Evolutionary conservation across 2,797 vertebrate species (phyloP), one percentile per base, ranked within the genome.

Genomic region (Discoglossus pictus): DNA sequence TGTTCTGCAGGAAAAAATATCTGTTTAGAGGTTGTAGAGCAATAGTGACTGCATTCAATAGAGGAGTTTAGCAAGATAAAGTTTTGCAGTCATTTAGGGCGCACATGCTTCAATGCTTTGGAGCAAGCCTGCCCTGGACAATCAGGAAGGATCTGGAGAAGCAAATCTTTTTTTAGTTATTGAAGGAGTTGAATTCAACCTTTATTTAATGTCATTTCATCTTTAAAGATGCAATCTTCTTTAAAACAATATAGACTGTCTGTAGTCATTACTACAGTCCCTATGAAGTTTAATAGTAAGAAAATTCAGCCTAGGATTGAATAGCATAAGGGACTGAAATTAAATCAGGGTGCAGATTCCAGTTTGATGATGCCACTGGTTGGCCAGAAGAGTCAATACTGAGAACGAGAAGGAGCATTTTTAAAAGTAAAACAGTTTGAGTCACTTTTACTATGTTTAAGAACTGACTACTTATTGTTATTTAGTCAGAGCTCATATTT

Each of bases 1-100:
- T 46, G 46, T 48, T 64, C 35, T 64, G 25, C 48, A 15, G 51
- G 36, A 58, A 7, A 31, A 31, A 31, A 36, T 18, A 58, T 18
- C 73, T 78, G 71, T 86, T 84, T 78, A 81, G 79, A 83, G 82
- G 86, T 81, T 54, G 82, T 81, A 88, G 83, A 91, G 88, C 89
- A 90, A 90, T 89, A 89, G 84, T 83, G 68, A 77, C 81, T 76
- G 74, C 79, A 83, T 76, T 52, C 82, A 84, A 85, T 81, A 79
- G 83, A 88, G 80, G 78, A 78, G 79, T 43, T 74, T 68, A 78
- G 80, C 58, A 78, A 82, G 79, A 73, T 72, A 54, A 76, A 76
- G 73, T 82, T 76, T 82, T 80, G 78, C 17, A 36, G 16, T 20
- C 17, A 20, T 44, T 2, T 23, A 17, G 44, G 17, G 34, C 62